phyloP scores from a whole-genome alignment of 2,888 invertebrate species.

The Papilio protenor region DNA sequence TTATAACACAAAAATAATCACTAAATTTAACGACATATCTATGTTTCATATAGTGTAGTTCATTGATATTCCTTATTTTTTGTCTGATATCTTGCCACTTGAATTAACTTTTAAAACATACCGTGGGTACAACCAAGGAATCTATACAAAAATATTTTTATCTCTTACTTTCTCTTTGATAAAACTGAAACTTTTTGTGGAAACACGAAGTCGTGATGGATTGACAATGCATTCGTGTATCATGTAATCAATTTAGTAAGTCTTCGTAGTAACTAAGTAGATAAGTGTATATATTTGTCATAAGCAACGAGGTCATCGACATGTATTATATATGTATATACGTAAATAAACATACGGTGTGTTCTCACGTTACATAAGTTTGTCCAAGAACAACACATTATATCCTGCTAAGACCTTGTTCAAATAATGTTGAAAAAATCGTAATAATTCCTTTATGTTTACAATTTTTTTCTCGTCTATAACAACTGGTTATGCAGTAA shows the following conservation, averaged over 20 bases:
- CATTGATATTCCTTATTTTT: not conserved
- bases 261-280: not conserved
- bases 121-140: not conserved
- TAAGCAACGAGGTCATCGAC: constrained; percentile 41
- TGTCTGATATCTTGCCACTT: not conserved
- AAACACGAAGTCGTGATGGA: not conserved
- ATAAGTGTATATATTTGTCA: not conserved
- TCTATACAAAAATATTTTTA: no score
- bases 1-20: not conserved
- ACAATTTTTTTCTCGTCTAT: constrained; percentile 38
- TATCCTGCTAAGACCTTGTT: constrained; percentile 68
- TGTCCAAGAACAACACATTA: constrained; percentile 55
- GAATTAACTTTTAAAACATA: not conserved
- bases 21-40: not conserved
- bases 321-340: constrained; percentile 42
- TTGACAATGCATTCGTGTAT: not conserved
- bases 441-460: constrained; percentile 38
- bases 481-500: constrained; percentile 34
- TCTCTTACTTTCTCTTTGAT: no score
- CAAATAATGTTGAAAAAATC: constrained; percentile 48
- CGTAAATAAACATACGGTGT: constrained; percentile 45
- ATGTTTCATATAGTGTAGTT: not conserved
- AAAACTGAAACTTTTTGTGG: no score
- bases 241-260: not conserved
- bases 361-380: constrained; percentile 52